Conservation (phyloP, 1,140 invertebrate genomes). For the Holotrichia oblita region DNA sequence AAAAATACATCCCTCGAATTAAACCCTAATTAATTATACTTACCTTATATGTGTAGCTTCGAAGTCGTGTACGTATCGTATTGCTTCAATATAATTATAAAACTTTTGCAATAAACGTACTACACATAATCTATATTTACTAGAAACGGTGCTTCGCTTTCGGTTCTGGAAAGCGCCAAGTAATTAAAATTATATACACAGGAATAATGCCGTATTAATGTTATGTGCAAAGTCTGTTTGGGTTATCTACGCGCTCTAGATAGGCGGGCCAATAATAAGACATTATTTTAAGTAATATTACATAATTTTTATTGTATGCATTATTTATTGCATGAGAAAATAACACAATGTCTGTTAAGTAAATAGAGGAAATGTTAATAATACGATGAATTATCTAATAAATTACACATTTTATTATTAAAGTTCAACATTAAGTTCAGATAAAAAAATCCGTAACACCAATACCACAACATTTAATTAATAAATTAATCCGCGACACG, state of each 20-base stretch:
- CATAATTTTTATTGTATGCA: too few species aligned
- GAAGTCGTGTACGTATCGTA: background rate
- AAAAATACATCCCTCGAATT: constrained; percentile 10
- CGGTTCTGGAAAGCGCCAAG: background rate
- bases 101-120: constrained; percentile 30
- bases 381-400: too few species aligned
- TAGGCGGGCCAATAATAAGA: too few species aligned
- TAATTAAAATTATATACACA: background rate
- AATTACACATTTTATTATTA: too few species aligned
- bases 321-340: too few species aligned
- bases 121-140: constrained; percentile 13
- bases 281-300: too few species aligned
- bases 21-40: constrained; percentile 26
- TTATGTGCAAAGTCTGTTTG: background rate
- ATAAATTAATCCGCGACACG: too few species aligned
- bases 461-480: too few species aligned
- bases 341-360: background rate
- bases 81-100: constrained; percentile 19
- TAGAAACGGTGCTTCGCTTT: background rate
- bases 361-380: too few species aligned
- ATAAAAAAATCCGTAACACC: too few species aligned
- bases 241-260: too few species aligned
- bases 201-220: background rate
- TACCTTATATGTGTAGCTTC: background rate
- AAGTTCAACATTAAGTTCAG: too few species aligned